Evolutionary conservation across 2,888 invertebrate species (phyloP), one percentile per base, ranked within the genome.

Genomic region (Macrosoma leucophasiata): DNA sequence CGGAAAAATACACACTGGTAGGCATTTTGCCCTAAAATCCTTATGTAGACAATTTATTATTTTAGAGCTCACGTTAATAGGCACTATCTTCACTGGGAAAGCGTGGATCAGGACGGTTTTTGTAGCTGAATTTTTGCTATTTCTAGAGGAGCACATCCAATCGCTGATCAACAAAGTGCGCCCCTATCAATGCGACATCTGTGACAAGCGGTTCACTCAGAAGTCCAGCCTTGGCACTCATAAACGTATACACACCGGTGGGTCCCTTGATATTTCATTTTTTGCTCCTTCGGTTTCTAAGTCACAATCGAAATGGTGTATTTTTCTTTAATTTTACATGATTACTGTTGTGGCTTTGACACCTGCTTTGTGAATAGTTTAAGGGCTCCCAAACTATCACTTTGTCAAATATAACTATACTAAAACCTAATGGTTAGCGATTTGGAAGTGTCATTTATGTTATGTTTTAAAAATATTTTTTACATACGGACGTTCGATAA

Each of bases 171-270:
- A 85, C 85, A 85, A 85, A 84, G 85, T 85, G 78, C 85, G 86
- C 66, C 86, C 86, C 61, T 86, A 84, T 79, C 85, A 91, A 70
- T 92, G 92, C 74, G 90, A 90, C 74, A 85, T 90, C 67, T 93
- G 92, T 77, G 86, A 90, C 72, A 92, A 92, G 84, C 87, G 91
- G 69, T 93, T 92, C 82, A 91, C 92, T 52, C 92, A 93, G 84
- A 92, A 92, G 82, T 91, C 91, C 69, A 92, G 92, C 79, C 86
- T 93, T 58, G 92, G 92, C 79, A 92, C 92, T 61, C 92, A 92
- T 85, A 91, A 91, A 73, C 88, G 91, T 66, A 90, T 91, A 59
- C 92, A 92, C 74, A 91, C 91, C 55, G 86, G 86, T 86, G 90
- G 85, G 85, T 85, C 81, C 78, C 78, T 74, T 75, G 72, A 75